Evolutionary conservation across 2,888 invertebrate species (phyloP).

Genomic region (Conistra vaccinii): DNA sequence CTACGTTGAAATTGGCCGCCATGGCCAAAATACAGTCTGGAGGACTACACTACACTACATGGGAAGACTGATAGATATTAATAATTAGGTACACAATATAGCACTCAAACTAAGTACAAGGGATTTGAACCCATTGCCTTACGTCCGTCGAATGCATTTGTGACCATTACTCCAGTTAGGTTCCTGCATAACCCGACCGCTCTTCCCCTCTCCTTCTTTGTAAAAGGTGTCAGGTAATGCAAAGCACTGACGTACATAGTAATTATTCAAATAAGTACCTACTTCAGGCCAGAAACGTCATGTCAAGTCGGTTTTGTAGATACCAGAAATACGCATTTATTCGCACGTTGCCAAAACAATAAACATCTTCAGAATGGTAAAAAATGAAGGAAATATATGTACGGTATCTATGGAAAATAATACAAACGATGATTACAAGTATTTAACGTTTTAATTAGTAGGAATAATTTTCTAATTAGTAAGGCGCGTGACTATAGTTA

Average conservation of each 20-base stretch:
- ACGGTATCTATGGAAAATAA: conserved; percentile 7
- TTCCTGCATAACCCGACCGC: no score
- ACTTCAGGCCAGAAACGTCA: neutral
- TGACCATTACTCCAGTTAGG: neutral
- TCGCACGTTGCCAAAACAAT: neutral
- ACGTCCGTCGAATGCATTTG: neutral
- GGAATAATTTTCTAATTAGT: conserved; percentile 48
- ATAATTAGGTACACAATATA: no score
- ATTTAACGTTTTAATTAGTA: conserved; percentile 43
- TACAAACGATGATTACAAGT: conserved; percentile 15
- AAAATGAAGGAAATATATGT: neutral
- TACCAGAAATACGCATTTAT: neutral
- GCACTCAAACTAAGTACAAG: no score
- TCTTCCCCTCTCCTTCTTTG: no score
- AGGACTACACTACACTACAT: no score
- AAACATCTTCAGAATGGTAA: neutral
- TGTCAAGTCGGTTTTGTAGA: neutral
- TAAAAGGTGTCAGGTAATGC: no score
- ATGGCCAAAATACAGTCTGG: no score
- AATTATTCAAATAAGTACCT: neutral
- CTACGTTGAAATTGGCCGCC: no score
- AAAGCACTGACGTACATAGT: neutral
- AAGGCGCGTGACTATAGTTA: conserved; percentile 34
- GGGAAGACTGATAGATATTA: no score
- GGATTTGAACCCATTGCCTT: no score